Evolutionary conservation across 2,888 invertebrate genomes (phyloP).

Genomic region (Diogma glabrata): DNA sequence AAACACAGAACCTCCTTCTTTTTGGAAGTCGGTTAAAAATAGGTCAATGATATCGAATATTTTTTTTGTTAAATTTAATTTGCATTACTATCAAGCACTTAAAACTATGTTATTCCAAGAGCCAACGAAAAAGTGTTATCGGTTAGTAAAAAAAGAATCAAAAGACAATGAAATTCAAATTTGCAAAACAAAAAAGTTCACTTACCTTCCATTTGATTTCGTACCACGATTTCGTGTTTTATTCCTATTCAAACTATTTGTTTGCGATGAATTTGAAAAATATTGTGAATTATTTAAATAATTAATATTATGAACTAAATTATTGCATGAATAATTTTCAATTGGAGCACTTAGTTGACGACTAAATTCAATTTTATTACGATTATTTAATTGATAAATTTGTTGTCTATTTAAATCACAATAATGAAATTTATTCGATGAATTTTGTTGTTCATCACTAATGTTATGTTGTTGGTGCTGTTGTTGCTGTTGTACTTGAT

Average conservation of each 20-base stretch:
- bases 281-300: conserved; percentile 12
- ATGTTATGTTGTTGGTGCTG: conserved; percentile 27
- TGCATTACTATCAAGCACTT: too few relatives aligned
- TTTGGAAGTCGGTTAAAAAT: too few relatives aligned
- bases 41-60: too few relatives aligned
- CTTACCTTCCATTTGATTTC: conserved; percentile 25
- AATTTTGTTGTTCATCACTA: conserved; percentile 5
- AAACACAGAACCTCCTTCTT: too few relatives aligned
- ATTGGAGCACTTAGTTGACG: conserved; percentile 37
- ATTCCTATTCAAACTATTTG: conserved; percentile 18
- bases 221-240: conserved; percentile 26
- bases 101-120: too few relatives aligned
- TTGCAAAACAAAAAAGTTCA: neutral
- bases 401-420: conserved; percentile 13
- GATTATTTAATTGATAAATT: conserved; percentile 25
- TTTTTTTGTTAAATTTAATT: too few relatives aligned
- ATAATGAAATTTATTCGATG: conserved; percentile 20
- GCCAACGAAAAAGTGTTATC: too few relatives aligned
- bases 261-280: conserved; percentile 22
- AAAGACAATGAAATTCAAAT: neutral
- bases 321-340: conserved; percentile 21
- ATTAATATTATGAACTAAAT: conserved; percentile 16
- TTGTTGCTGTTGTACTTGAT: conserved; percentile 18
- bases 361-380: conserved; percentile 36
- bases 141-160: too few relatives aligned